Evolutionary conservation across 2,888 invertebrate species (phyloP).

Genomic region (Micoletzkya japonica): DNA sequence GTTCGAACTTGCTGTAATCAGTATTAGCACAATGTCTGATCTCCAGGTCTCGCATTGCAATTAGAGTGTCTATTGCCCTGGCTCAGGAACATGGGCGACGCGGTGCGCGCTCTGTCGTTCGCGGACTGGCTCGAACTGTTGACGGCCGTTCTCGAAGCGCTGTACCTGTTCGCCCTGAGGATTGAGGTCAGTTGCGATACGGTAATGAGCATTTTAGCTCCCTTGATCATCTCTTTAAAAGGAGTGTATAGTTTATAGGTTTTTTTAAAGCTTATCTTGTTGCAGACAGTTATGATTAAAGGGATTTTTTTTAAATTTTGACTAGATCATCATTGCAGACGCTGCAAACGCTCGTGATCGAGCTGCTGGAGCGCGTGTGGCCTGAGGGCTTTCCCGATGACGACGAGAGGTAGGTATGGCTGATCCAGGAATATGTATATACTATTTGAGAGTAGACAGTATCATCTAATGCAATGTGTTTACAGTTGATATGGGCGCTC

Average conservation of each 20-base stretch:
- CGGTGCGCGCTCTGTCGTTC: constrained; percentile 73
- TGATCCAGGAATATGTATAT: background rate
- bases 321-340: constrained; percentile 27
- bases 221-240: background rate
- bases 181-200: constrained; percentile 71
- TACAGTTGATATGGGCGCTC: too few species aligned
- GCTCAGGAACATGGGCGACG: constrained; percentile 69
- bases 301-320: background rate
- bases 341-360: constrained; percentile 41
- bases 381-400: constrained; percentile 29
- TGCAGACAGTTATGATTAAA: background rate
- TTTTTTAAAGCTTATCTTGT: background rate
- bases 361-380: constrained; percentile 37
- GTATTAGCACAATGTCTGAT: background rate
- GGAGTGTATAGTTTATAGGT: background rate
- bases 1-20: too few species aligned
- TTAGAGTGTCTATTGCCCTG: background rate
- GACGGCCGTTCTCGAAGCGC: constrained; percentile 73
- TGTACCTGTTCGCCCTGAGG: constrained; percentile 76
- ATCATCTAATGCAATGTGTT: too few species aligned
- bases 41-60: background rate
- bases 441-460: background rate
- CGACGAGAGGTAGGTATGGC: constrained; percentile 5
- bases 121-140: constrained; percentile 76
- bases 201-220: background rate